Evolutionary conservation across 37 sponge, comb jelly and placozoan genomes (phyloP).

Genomic region (Axinella damicornis): DNA sequence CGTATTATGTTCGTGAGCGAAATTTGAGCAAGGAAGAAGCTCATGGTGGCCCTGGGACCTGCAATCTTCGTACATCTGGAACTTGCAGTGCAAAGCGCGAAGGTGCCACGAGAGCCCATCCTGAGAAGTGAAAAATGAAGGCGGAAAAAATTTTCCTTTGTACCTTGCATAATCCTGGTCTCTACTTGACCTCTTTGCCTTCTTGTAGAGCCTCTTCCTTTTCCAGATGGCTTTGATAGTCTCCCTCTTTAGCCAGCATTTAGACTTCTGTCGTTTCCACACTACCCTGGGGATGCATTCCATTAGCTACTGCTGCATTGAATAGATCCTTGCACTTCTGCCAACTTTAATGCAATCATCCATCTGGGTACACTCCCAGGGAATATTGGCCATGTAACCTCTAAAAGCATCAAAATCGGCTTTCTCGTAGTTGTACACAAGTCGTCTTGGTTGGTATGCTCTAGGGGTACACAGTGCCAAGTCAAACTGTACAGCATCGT

Average conservation of each 20-base stretch:
- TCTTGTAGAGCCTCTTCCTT: conserved; percentile 16
- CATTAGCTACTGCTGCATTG: too few relatives aligned
- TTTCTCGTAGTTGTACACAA: conserved; percentile 28
- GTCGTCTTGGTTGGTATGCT: not conserved
- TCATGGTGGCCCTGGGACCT: too few relatives aligned
- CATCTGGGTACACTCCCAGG: conserved; percentile 19
- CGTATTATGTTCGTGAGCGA: too few relatives aligned
- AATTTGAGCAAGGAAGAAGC: too few relatives aligned
- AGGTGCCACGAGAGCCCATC: too few relatives aligned
- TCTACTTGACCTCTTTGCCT: conserved; percentile 13
- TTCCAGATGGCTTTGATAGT: not conserved
- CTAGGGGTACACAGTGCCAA: not conserved
- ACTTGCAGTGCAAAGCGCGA: too few relatives aligned
- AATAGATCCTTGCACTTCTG: conserved; percentile 30
- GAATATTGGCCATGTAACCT: conserved; percentile 14
- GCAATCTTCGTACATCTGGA: too few relatives aligned
- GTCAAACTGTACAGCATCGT: conserved; percentile 46
- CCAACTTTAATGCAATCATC: conserved; percentile 12
- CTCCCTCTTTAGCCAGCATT: too few relatives aligned
- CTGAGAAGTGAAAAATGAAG: too few relatives aligned
- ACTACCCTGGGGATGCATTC: too few relatives aligned
- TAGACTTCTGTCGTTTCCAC: too few relatives aligned
- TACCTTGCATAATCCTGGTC: not conserved
- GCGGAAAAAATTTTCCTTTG: too few relatives aligned
- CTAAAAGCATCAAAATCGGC: conserved; percentile 30